Evolutionary conservation across 2,888 invertebrate species (phyloP).

Genomic region (Drosophila barbarae): DNA sequence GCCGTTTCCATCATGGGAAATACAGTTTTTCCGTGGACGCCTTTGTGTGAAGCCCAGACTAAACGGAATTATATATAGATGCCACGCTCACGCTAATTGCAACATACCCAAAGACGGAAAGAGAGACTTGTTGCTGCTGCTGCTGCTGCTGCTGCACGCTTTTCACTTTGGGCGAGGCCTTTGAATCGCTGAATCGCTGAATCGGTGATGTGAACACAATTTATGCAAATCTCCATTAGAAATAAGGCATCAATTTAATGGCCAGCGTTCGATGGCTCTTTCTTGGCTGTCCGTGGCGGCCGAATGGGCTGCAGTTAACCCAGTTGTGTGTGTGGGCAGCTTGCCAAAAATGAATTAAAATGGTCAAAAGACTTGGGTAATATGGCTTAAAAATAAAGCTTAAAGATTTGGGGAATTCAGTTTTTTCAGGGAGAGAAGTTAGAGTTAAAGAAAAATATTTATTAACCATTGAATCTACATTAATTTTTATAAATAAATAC

Average conservation of each 20-base stretch:
- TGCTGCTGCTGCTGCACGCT: slow-evolving; percentile 23
- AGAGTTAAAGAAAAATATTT: neutral
- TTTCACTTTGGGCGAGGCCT: slow-evolving; percentile 37
- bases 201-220: slow-evolving; percentile 35
- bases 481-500: no score
- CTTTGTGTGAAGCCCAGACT: slow-evolving; percentile 48
- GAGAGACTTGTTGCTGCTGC: neutral
- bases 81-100: slow-evolving; percentile 72
- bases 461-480: no score
- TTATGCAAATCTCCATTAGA: slow-evolving; percentile 55
- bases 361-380: slow-evolving; percentile 5
- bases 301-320: slow-evolving; percentile 33
- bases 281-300: neutral
- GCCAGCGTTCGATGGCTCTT: slow-evolving; percentile 28
- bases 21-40: slow-evolving; percentile 53
- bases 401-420: no score
- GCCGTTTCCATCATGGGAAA: slow-evolving; percentile 61
- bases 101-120: slow-evolving; percentile 44
- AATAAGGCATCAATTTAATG: slow-evolving; percentile 47
- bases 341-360: slow-evolving; percentile 36
- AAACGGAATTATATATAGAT: slow-evolving; percentile 69
- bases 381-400: neutral
- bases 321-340: slow-evolving; percentile 37
- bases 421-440: neutral
- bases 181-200: slow-evolving; percentile 8